phyloP scores from a whole-genome alignment of 64 coral and sea anemone genomes.

The Stylophora pistillata region DNA sequence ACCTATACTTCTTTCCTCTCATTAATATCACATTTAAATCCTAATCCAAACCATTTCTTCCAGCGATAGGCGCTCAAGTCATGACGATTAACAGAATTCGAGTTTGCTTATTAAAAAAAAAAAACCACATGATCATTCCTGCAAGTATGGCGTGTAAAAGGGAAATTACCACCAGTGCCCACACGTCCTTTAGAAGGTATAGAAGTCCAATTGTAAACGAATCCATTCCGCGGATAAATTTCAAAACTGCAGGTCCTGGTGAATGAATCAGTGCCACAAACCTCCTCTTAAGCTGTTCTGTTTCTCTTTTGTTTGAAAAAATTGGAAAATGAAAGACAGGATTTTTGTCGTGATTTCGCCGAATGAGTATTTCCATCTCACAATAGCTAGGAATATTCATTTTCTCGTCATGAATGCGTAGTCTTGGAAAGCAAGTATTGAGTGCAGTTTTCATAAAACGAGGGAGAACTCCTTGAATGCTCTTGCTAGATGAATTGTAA shows the following conservation, averaged over 20 bases:
- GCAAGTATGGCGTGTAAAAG: conserved; percentile 21
- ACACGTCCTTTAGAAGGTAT: background rate
- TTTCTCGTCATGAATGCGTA: background rate
- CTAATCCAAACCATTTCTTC: no score
- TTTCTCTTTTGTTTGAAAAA: conserved; percentile 7
- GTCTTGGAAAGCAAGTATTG: background rate
- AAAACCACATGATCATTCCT: conserved; percentile 29
- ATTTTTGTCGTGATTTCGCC: background rate
- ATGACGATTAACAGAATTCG: no score
- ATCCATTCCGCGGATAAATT: background rate
- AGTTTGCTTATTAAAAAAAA: conserved; percentile 4
- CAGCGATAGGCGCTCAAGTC: no score
- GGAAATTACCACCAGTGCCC: conserved; percentile 2
- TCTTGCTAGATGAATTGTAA: conserved; percentile 12
- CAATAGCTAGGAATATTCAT: conserved; percentile 13
- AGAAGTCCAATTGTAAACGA: background rate
- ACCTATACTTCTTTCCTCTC: no score
- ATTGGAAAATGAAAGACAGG: conserved; percentile 34
- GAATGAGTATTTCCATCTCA: conserved; percentile 41
- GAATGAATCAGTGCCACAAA: conserved; percentile 28
- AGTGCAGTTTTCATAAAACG: background rate
- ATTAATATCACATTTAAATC: no score
- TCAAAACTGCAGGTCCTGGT: conserved; percentile 20
- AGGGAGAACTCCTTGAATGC: background rate
- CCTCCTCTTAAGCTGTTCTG: conserved; percentile 7